These are phyloP conservation scores for Leptatherina wallacei DNA, from an alignment of 2,797 vertebrate genomes.

Conservation along the genomic window DNA sequence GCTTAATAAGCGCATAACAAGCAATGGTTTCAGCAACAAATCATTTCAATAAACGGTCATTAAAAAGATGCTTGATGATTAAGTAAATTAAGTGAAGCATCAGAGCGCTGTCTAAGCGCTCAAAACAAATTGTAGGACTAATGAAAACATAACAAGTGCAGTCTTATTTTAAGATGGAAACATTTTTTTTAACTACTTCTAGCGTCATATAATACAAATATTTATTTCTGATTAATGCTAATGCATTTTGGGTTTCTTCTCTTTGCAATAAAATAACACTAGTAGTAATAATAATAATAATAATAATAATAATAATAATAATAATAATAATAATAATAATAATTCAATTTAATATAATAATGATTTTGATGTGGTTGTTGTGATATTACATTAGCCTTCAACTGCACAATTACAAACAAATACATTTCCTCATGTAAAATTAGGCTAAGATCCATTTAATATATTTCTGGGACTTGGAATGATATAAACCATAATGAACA, in stretches of 20 bases:
- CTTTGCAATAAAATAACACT: too few relatives aligned
- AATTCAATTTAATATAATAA: too few relatives aligned
- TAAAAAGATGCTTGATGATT: conserved; percentile 49
- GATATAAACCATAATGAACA: neutral
- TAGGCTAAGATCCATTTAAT: too few relatives aligned
- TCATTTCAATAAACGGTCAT: conserved; percentile 53
- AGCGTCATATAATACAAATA: too few relatives aligned
- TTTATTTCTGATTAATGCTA: too few relatives aligned
- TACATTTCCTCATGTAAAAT: neutral
- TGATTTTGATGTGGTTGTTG: too few relatives aligned
- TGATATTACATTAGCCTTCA: too few relatives aligned
- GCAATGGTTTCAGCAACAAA: conserved; percentile 68
- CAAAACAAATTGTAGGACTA: conserved; percentile 65
- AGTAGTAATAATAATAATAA: too few relatives aligned
- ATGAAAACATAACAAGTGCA: conserved; percentile 49
- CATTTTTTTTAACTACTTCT: neutral
- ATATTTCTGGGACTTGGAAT: neutral
- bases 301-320: too few relatives aligned
- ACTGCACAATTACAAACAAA: neutral
- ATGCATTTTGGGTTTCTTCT: too few relatives aligned
- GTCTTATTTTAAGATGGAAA: conserved; percentile 31
- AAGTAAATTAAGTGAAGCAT: conserved; percentile 45
- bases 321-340: too few relatives aligned
- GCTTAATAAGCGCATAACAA: conserved; percentile 82
- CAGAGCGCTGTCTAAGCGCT: conserved; percentile 34